Conservation (phyloP, 1,140 invertebrate species). For the Drosophila nigrodunni region DNA sequence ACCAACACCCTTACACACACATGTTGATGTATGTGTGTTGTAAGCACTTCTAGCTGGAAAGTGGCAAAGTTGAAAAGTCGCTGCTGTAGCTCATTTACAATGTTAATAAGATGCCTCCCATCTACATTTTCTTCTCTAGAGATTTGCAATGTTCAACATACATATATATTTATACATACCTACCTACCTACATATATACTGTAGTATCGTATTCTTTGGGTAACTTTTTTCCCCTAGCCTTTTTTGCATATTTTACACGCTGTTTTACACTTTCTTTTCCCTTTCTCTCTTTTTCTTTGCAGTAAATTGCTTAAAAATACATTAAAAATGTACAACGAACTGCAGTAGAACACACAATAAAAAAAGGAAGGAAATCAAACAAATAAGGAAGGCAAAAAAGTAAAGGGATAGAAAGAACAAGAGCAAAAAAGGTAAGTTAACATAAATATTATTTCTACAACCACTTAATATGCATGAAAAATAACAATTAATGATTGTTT, state of each 20-base stretch:
- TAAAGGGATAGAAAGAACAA: conserved; percentile 21
- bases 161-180: background rate
- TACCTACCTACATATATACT: no score
- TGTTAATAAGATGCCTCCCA: conserved; percentile 59
- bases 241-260: conserved; percentile 73
- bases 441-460: conserved; percentile 56
- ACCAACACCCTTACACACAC: conserved; percentile 36
- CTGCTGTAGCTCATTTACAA: conserved; percentile 67
- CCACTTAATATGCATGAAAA: conserved; percentile 63
- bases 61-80: conserved; percentile 68
- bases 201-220: conserved; percentile 3
- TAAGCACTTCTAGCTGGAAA: conserved; percentile 52
- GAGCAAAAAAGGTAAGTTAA: conserved; percentile 59
- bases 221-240: conserved; percentile 27
- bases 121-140: background rate
- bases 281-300: conserved; percentile 46
- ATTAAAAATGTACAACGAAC: conserved; percentile 70
- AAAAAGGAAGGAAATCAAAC: conserved; percentile 14
- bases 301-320: conserved; percentile 78
- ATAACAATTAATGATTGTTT: conserved; percentile 45
- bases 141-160: background rate
- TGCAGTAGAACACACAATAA: conserved; percentile 28
- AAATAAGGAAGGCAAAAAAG: conserved; percentile 16
- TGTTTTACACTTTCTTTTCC: conserved; percentile 27
- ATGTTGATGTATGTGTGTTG: background rate